phyloP scores from a whole-genome alignment of 2,113 vertebrate species.

The Plotosus lineatus region DNA sequence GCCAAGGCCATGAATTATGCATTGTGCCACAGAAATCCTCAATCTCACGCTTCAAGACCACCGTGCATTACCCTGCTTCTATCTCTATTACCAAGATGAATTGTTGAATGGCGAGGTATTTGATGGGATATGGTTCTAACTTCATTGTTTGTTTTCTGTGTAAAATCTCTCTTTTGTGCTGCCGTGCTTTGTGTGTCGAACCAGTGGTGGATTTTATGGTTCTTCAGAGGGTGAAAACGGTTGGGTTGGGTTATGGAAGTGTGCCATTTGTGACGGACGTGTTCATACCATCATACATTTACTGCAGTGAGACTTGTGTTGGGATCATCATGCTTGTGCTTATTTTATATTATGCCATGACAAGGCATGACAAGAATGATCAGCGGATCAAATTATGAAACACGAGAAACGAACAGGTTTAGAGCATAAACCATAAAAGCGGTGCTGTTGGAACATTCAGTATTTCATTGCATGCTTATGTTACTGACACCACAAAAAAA shows the following conservation, averaged over 20 bases:
- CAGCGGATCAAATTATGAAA: conserved; percentile 26
- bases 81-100: conserved; percentile 99
- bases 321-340: conserved; percentile 12
- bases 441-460: neutral
- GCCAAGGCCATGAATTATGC: conserved; percentile 99
- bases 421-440: conserved; percentile 8
- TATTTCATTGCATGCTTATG: neutral
- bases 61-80: conserved; percentile 94
- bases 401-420: neutral
- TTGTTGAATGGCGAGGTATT: conserved; percentile 90
- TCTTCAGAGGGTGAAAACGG: conserved; percentile 55
- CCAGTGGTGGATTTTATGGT: conserved; percentile 58
- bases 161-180: conserved; percentile 62
- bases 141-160: conserved; percentile 86
- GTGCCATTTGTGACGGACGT: conserved; percentile 42
- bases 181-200: conserved; percentile 55
- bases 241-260: conserved; percentile 37
- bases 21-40: conserved; percentile 98
- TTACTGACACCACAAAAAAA: neutral
- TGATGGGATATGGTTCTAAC: conserved; percentile 88
- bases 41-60: conserved; percentile 97
- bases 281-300: conserved; percentile 51
- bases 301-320: conserved; percentile 40
- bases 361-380: conserved; percentile 28
- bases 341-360: conserved; percentile 22